A percentile compares a stretch with the other conserved stretches of the same genome.
Conservation (phyloP, 1,140 invertebrate genomes). For the Tetragnatha versicolor region DNA sequence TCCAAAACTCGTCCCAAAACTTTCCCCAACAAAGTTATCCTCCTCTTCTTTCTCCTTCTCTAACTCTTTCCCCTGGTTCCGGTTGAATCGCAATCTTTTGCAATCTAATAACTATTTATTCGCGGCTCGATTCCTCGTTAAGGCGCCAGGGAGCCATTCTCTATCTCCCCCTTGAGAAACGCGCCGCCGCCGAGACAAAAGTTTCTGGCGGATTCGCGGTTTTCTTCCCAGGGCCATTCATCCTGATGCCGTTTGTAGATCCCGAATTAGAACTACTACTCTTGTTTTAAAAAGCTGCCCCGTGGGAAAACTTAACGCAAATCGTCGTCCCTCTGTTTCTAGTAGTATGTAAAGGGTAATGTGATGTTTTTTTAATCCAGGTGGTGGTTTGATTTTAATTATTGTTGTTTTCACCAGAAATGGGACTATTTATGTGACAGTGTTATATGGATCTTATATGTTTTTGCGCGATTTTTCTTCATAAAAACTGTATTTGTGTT, state of each 20-base stretch:
- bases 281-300: too few relatives aligned
- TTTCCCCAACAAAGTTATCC: background rate
- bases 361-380: too few relatives aligned
- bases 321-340: too few relatives aligned
- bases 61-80: background rate
- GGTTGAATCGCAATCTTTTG: slow-evolving; percentile 7
- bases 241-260: background rate
- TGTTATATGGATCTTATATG: too few relatives aligned
- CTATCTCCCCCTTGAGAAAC: slow-evolving; percentile 9
- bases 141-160: slow-evolving; percentile 5
- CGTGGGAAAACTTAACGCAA: too few relatives aligned
- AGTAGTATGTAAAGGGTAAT: too few relatives aligned
- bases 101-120: slow-evolving; percentile 36
- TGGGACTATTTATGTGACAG: too few relatives aligned
- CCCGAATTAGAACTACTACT: background rate
- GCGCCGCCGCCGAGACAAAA: background rate
- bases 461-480: too few relatives aligned
- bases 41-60: background rate
- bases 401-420: too few relatives aligned
- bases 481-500: too few relatives aligned
- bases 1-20: background rate
- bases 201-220: slow-evolving; percentile 19
- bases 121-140: background rate
- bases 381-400: too few relatives aligned
- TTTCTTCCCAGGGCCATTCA: background rate